Evolutionary conservation across 2,797 vertebrate genomes (phyloP), one percentile per base, ranked within the genome.

Genomic region (Siniperca scherzeri): DNA sequence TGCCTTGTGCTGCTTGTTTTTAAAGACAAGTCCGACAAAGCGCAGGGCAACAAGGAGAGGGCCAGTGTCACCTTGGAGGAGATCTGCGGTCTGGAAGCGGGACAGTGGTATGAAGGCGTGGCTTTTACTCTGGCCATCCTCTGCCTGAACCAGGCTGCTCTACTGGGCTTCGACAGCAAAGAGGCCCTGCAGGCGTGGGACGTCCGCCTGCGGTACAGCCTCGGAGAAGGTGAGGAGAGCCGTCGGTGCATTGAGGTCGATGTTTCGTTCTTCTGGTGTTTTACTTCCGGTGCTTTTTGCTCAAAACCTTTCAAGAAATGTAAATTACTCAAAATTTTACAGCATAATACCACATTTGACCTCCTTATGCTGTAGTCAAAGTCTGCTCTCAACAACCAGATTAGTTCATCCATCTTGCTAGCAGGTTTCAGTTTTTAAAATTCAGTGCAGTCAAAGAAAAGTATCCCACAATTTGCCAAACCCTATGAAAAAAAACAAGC

Each of bases 101-200:
- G 97, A 70, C 96, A 96, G 74, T 94, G 95, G 70, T 96, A 96
- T 1, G 98, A 99, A 85, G 97, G 98, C 0, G 95, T 97, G 84
- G 93, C 91, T 64, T 97, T 97, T 56, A 96, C 96, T 0, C 96
- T 99, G 3, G 95, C 97, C 67, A 93, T 99, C 84, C 83, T 99
- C 89, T 98, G 98, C 83, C 96, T 98, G 78, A 96, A 95, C 60
- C 98, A 98, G 93, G 94, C 96, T 0, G 89, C 96, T 79, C 95
- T 98, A 88, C 95, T 99, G 91, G 98, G 97, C 80, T 99, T 99
- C 10, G 98, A 99, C 88, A 97, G 93, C 95, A 97, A 95, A 33
- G 98, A 99, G 87, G 94, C 95, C 21, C 95, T 99, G 96, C 96
- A 96, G 5, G 96, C 96, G 10, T 99, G 98, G 98, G 98, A 99